These are phyloP conservation scores for Philopedon plagiatum DNA, from an alignment of 2,888 invertebrate species.

Conservation along the genomic window DNA sequence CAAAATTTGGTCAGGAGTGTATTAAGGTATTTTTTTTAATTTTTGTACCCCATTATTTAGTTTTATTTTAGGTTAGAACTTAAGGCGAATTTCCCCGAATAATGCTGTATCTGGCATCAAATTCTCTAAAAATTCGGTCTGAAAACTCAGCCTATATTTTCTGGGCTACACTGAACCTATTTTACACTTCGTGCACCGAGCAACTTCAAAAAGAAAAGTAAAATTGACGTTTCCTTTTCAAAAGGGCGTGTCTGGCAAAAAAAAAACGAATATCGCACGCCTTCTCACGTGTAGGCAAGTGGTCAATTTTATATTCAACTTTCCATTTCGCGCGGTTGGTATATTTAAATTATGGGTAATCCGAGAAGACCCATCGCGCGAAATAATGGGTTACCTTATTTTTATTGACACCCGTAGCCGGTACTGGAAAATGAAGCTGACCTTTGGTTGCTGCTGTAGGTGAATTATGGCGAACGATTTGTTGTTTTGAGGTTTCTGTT, in stretches of 20 bases:
- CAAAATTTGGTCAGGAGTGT: no score
- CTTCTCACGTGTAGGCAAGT: slow-evolving; percentile 1
- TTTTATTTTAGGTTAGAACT: no score
- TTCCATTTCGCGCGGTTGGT: slow-evolving; percentile 13
- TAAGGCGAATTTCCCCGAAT: no score
- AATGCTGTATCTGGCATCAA: no score
- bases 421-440: slow-evolving; percentile 13
- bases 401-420: slow-evolving; percentile 25
- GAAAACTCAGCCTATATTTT: no score
- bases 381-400: slow-evolving; percentile 27
- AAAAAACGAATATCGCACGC: slow-evolving; percentile 18
- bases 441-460: slow-evolving; percentile 18
- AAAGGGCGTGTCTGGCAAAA: slow-evolving; percentile 16
- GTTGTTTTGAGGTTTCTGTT: slow-evolving; percentile 12
- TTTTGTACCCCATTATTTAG: no score
- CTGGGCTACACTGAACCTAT: no score
- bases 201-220: neutral
- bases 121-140: no score
- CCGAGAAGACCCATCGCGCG: slow-evolving; percentile 1
- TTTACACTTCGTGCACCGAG: no score
- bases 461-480: slow-evolving; percentile 12
- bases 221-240: slow-evolving; percentile 17
- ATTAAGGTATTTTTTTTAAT: no score
- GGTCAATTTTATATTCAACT: slow-evolving; percentile 17
- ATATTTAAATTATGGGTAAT: slow-evolving; percentile 24